Evolutionary conservation across 2,888 invertebrate species (phyloP).

Genomic region (Herminia tarsipennalis): DNA sequence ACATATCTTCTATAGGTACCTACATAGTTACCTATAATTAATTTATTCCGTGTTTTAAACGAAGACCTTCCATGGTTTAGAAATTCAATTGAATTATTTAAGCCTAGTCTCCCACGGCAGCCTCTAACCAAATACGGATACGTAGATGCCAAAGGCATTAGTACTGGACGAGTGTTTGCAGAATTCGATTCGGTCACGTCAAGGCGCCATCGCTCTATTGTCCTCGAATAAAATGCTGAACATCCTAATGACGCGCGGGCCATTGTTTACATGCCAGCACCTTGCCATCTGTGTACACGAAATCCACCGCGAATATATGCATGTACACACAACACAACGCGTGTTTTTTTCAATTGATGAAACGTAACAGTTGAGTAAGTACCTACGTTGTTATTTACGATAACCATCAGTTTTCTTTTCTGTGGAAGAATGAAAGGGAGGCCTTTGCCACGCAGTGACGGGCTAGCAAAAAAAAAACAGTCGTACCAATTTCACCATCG

Average conservation of each 20-base stretch:
- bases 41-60: too few relatives aligned
- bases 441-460: too few relatives aligned
- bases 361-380: slow-evolving; percentile 14
- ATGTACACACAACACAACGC: slow-evolving; percentile 24
- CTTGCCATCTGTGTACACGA: slow-evolving; percentile 58
- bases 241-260: slow-evolving; percentile 53
- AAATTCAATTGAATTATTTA: too few relatives aligned
- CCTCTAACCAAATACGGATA: slow-evolving; percentile 3
- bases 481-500: too few relatives aligned
- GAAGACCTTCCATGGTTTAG: too few relatives aligned
- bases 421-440: too few relatives aligned
- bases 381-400: not conserved
- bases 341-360: slow-evolving; percentile 28
- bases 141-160: too few relatives aligned
- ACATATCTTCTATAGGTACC: too few relatives aligned
- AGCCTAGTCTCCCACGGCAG: too few relatives aligned
- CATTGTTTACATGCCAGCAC: slow-evolving; percentile 53
- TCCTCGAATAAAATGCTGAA: slow-evolving; percentile 45
- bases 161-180: slow-evolving; percentile 4
- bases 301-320: slow-evolving; percentile 49
- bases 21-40: too few relatives aligned
- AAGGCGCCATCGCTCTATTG: slow-evolving; percentile 44
- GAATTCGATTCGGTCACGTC: slow-evolving; percentile 12
- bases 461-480: too few relatives aligned
- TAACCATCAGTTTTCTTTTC: not conserved